phyloP scores from a whole-genome alignment of 2,888 invertebrate species.

The Microchrysa polita region DNA sequence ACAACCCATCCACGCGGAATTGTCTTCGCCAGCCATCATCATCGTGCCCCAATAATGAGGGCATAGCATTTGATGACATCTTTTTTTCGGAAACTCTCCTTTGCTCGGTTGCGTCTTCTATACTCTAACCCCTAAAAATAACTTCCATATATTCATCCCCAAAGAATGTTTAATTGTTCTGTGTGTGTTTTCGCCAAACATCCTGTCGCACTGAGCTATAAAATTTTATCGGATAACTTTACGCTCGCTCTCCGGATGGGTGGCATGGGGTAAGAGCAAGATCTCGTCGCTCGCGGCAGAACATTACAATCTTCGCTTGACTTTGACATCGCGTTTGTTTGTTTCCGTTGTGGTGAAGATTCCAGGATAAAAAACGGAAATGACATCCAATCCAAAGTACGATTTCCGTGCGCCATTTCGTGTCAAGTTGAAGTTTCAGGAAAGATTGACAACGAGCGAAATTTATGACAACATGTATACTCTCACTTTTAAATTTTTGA shows the following conservation, averaged over 20 bases:
- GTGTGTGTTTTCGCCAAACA: slow-evolving; percentile 11
- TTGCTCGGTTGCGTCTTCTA: no score
- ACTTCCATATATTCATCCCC: neutral
- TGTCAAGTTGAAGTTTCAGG: neutral
- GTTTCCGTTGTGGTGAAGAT: neutral
- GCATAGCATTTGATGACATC: neutral
- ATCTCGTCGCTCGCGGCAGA: neutral
- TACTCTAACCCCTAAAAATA: neutral
- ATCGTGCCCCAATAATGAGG: no score
- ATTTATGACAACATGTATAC: neutral
- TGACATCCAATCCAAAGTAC: neutral
- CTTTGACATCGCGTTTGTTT: no score
- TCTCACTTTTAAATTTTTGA: neutral
- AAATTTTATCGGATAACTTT: slow-evolving; percentile 36
- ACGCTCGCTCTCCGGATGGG: neutral
- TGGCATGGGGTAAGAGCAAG: no score
- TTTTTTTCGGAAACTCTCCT: neutral
- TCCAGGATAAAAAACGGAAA: neutral
- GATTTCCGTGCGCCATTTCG: neutral
- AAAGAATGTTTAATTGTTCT: slow-evolving; percentile 4
- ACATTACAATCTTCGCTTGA: no score
- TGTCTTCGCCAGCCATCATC: neutral
- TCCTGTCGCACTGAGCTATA: slow-evolving; percentile 27
- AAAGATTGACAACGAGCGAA: neutral
- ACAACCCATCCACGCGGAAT: slow-evolving; percentile 1